Evolutionary conservation across 23 tunicate genomes (phyloP), one percentile per base, ranked within the genome.

Genomic region (Oikopleura dioica): DNA sequence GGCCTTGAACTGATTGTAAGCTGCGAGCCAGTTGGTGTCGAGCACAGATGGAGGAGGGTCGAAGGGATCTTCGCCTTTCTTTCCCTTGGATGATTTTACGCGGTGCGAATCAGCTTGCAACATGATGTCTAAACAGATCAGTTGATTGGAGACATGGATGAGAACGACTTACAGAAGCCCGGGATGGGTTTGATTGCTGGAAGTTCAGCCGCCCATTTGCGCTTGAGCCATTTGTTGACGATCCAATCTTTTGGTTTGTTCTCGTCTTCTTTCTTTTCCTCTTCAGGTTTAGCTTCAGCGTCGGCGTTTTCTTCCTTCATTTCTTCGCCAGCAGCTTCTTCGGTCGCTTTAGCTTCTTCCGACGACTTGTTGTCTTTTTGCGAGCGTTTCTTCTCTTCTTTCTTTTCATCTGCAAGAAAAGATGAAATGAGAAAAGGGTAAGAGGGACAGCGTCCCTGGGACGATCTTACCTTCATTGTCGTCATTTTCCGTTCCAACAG

Each of bases 11-110:
- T 63, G 72, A 28, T 63, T 63, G 72, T 63, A 63, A 28, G 72
- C 72, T 16, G 72, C 72, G 26, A 63, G 72, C 72, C 72, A 63
- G 72, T 63, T 63, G 72, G 72, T 63, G 33, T 63, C 72, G 33
- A 63, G 72, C 33, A 63, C 72, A 24, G 32, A 16, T 28, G 16
- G 30, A 12, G 72, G 72, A 24, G 72, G 72, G 72, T 63, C 72
- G 26, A 63, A 63, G 16, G 72, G 72, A 28, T 63, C 72, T 63
- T 23, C 30, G 72, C 72, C 72, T 28, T 63, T 63, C 26, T 31
- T 23, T 23, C 72, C 72, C 33, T 31, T 23, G 30, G 72, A 63
- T 2, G 72, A 63, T 63, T 63, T 63, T 28, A 63, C 72, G 16
- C 72, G 30, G 72, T 63, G 72, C 33, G 72, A 63, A 31, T 63